phyloP scores from a whole-genome alignment of 2,888 invertebrate species.

The Mimumesa dahlbomi region DNA sequence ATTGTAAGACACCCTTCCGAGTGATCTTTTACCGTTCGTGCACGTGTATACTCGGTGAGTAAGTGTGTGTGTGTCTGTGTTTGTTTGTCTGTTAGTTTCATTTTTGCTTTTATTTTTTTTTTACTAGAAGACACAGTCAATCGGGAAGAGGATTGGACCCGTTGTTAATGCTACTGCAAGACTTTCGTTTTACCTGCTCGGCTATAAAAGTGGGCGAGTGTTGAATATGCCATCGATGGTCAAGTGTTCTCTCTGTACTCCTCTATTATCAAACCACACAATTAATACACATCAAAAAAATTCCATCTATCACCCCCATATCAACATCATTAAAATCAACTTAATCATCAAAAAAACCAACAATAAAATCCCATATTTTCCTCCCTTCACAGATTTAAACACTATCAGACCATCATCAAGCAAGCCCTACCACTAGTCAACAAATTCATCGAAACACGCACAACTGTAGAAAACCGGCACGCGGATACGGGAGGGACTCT shows the following conservation, averaged over 20 bases:
- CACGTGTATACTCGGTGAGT: no score
- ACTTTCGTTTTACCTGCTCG: slow-evolving; percentile 33
- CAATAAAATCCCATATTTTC: no score
- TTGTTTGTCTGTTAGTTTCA: no score
- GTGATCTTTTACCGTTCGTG: no score
- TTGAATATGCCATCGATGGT: slow-evolving; percentile 14
- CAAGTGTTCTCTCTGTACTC: not conserved
- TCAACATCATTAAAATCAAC: no score
- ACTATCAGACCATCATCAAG: not conserved
- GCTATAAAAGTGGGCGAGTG: slow-evolving; percentile 22
- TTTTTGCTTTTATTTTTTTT: not conserved
- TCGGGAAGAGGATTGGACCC: slow-evolving; percentile 61
- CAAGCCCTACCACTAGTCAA: slow-evolving; percentile 8
- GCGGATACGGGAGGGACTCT: slow-evolving; percentile 45
- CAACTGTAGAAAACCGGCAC: no score
- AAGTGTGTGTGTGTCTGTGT: no score
- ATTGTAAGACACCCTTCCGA: no score
- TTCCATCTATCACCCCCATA: no score
- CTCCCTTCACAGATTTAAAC: no score
- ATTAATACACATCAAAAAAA: no score
- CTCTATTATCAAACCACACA: not conserved
- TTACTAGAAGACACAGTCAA: slow-evolving; percentile 43
- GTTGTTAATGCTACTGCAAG: slow-evolving; percentile 44
- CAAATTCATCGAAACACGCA: slow-evolving; percentile 15
- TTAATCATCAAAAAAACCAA: no score